Base-by-base conservation (phyloP, 2,113 vertebrate genomes). In the Paracyprichromis sp. region DNA sequence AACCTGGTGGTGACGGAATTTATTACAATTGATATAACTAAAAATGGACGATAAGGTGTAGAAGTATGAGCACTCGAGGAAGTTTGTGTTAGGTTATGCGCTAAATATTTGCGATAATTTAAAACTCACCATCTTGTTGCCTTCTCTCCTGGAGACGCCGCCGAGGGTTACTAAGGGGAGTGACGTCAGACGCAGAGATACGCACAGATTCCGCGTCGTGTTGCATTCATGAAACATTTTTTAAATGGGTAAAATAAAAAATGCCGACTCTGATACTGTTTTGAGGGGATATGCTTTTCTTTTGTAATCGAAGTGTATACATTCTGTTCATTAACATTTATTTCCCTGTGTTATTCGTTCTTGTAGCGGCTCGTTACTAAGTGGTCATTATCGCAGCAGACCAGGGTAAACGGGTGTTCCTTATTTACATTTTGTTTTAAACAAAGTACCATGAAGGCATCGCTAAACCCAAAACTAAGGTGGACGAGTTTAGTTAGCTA, bases 111-210 rank as follows among this genome's bases (percentile, higher is more conserved):
- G 8, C 9, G 84, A 90, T 80, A 86, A 89, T 91, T 85, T 83
- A 34, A 78, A 83, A 96, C 96, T 97, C 96, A 97, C 97, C 97
- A 97, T 97, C 95, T 97, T 97, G 95, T 95, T 93, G 92, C 93
- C 94, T 95, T 95, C 89, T 93, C 86, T 95, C 94, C 90, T 95
- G 90, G 94, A 96, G 96, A 97, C 96, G 96, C 96, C 92, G 87
- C 93, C 79, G 92, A 93, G 92, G 93, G 96, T 97, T 96, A 97
- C 96, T 96, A 96, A 90, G 96, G 95, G 47, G 38, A 34, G 13
- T 95, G 94, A 95, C 96, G 95, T 95, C 90, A 94, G 87, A 90
- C 92, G 93, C 29, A 95, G 66, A 56, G 54, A 6, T 16, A 89
- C 87, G 80, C 43, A 81, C 43, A 14, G 69, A 50, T 17, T 21